Evolutionary conservation across 2,797 vertebrate genomes (phyloP), one percentile per base, ranked within the genome.

Genomic region (Oophaga sylvatica): DNA sequence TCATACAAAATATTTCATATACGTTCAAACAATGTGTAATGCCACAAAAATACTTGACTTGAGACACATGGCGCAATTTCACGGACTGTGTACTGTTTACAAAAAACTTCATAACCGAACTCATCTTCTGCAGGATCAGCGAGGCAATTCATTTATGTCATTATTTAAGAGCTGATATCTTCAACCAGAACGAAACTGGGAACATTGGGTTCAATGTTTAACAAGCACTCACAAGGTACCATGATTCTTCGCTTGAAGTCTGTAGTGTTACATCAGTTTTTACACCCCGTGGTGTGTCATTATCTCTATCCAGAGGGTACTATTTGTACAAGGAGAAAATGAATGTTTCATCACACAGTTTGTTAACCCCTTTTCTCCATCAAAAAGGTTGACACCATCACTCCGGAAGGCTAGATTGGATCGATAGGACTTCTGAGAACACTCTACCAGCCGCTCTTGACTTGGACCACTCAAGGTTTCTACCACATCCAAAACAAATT

Each of bases 191-290:
- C 70, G 77, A 82, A 67, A 83, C 45, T 67, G 73, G 56, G 86
- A 83, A 83, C 86, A 87, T 83, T 83, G 80, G 80, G 86, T 83
- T 83, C 80, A 82, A 76, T 82, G n/a, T 67, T 76, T 77, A 87
- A 81, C 86, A 87, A 82, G 85, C 70, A 63, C 80, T 78, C 79
- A 16, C 75, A 76, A 31, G 35, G 80, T 87, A 76, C 41, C 75
- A 57, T 60, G 56, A 75, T 71, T 60, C 80, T 77, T 60, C 59
- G 71, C 26, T 78, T 56, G 73, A 26, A 65, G 62, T 70, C 73
- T 60, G 81, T 67, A 59, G 73, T 87, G 87, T 71, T 83, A 79
- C 73, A 84, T 79, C 73, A 84, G 87, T 79, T 79, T 84, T 70
- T 79, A 79, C 87, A 87, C 79, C 79, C 62, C 31, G 75, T 71